Base-by-base conservation (phyloP, 1,140 invertebrate species). In the Leptopilina boulardi region DNA sequence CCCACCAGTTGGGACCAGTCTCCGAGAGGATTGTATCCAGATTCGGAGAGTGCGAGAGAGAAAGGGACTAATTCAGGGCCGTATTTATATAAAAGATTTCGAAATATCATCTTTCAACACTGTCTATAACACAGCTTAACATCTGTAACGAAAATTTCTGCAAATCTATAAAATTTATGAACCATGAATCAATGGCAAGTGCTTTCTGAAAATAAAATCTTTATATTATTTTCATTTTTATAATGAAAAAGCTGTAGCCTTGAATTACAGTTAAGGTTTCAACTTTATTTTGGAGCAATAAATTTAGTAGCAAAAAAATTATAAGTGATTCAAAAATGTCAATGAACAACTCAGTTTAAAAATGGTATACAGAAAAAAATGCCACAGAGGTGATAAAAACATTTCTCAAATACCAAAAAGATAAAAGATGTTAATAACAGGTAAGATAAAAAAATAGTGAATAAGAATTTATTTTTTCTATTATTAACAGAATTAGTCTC, bases 1-100 rank as follows among this genome's bases (percentile, higher is more conserved):
- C 75, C 79, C 71, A 44, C 71, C 71, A 44, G 78, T 77, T 82
- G 56, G 13, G 72, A 70, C 38, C 42, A 59, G 47, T 70, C 44
- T 15, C 71, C 26, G 59, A 73, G 54, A 70, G 74, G 54, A 71
- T 74, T 47, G 59, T 54, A 70, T 8, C 66, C 51, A 75, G 47
- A 34, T 1, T 42, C 13, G 18, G 75, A 59, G 75, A 76, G 26
- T 44, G 3, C 11, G 51, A 71, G 59, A 77, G 75, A 72, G 47
- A 56, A 76, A 41, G 75, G 73, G 79, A 59, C 56, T 11, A 15
- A 59, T 59, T 59, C 56, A 59, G 56, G 56, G 56, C 56, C 56
- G 56, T 26, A 30, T 4, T 21, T 21, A 26, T 59, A 26, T 26
- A 21, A 59, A 59, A 26, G 19, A 26, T 23, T 26, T 51, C 47